phyloP scores from a whole-genome alignment of 2,888 invertebrate genomes.

The Cataglyphis rosenhaueri region DNA sequence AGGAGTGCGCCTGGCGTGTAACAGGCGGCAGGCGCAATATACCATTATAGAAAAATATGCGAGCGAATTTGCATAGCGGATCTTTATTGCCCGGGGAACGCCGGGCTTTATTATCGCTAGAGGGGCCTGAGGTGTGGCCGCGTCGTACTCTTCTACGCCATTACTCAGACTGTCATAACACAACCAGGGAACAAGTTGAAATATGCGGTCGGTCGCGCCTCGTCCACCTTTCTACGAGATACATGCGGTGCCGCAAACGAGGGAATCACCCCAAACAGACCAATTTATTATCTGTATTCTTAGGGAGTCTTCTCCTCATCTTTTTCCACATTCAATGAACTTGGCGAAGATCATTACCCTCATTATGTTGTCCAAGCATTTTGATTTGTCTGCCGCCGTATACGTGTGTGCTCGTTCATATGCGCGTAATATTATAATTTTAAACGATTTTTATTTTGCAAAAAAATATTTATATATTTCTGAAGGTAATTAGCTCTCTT shows the following conservation, averaged over 20 bases:
- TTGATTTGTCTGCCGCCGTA: not conserved
- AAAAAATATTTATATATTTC: not conserved
- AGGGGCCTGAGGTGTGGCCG: slow-evolving; percentile 10
- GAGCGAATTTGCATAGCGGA: slow-evolving; percentile 73
- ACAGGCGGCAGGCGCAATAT: slow-evolving; percentile 37
- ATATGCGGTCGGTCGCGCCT: slow-evolving; percentile 73
- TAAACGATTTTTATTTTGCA: not conserved
- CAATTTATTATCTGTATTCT: slow-evolving; percentile 64
- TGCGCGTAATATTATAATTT: not conserved
- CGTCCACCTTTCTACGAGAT: slow-evolving; percentile 44
- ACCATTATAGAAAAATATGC: slow-evolving; percentile 74
- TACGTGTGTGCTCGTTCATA: not conserved
- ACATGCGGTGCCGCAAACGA: slow-evolving; percentile 63
- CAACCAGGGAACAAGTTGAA: slow-evolving; percentile 77
- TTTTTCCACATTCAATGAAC: slow-evolving; percentile 11
- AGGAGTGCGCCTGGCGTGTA: slow-evolving; percentile 33
- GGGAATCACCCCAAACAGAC: slow-evolving; percentile 66
- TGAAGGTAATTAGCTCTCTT: not conserved
- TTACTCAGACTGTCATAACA: slow-evolving; percentile 77
- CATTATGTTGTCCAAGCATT: slow-evolving; percentile 11
- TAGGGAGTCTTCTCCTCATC: not conserved
- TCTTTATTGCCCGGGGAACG: slow-evolving; percentile 72
- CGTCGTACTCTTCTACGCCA: slow-evolving; percentile 62
- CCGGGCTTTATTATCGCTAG: slow-evolving; percentile 73
- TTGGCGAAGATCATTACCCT: slow-evolving; percentile 19